Percentiles rank a stretch among this genome's conserved stretches.
phyloP scores from a whole-genome alignment of 92 coral and sea anemone genomes.

The Epizoanthus scotinus region DNA sequence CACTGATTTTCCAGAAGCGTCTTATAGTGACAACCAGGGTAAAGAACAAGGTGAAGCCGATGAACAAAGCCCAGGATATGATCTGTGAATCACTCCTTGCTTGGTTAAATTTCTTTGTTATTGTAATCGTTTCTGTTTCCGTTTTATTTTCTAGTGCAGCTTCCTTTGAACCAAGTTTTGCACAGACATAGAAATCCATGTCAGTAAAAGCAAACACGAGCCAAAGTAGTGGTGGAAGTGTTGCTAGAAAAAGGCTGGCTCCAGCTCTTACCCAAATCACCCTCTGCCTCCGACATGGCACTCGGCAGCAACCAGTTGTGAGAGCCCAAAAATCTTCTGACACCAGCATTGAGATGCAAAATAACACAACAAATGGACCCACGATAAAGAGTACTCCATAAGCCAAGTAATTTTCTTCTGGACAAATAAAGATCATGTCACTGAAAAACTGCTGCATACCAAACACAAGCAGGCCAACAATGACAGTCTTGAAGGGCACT shows the following conservation, averaged over 20 bases:
- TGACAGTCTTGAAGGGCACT: conserved; percentile 66
- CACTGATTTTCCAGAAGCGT: conserved; percentile 47
- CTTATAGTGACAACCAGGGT: conserved; percentile 66
- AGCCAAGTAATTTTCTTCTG: conserved; percentile 51
- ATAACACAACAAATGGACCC: conserved; percentile 69
- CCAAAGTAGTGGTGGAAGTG: conserved; percentile 76
- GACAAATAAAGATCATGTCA: conserved; percentile 67
- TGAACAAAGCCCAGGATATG: conserved; percentile 68
- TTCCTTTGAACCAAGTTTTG: conserved; percentile 66
- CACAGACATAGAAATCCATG: conserved; percentile 70
- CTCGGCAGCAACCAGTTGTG: conserved; percentile 57
- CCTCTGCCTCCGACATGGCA: conserved; percentile 46
- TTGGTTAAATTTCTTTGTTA: conserved; percentile 46
- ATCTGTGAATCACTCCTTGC: conserved; percentile 64
- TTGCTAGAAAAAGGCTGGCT: conserved; percentile 60
- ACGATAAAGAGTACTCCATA: conserved; percentile 67
- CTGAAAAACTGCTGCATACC: conserved; percentile 74
- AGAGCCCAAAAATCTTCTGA: conserved; percentile 77
- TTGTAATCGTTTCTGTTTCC: conserved; percentile 39
- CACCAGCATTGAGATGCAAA: conserved; percentile 69
- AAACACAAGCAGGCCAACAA: conserved; percentile 56
- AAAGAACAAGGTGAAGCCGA: conserved; percentile 47
- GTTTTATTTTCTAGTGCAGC: conserved; percentile 56
- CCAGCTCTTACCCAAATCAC: conserved; percentile 64
- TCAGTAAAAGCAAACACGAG: conserved; percentile 70